Base-by-base conservation (phyloP, 2,797 vertebrate genomes). In the Gymnopithys bicolor region DNA sequence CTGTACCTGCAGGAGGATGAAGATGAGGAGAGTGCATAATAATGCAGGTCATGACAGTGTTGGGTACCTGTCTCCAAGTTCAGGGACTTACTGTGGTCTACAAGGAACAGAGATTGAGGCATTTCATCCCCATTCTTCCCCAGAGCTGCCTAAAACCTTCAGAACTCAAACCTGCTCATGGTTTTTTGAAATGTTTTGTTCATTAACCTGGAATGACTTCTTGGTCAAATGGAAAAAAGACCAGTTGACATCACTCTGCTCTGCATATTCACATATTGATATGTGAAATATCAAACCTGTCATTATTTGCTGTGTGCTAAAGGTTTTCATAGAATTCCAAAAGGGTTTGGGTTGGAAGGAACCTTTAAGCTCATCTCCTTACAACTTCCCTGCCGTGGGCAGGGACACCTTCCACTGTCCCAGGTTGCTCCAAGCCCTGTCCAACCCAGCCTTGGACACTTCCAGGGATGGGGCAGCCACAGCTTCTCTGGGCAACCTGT, bases 51-150 rank as follows among this genome's bases (percentile, higher is more conserved):
- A 11, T 89, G 41, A 22, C 39, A 32, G 4, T 45, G 21, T 19
- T 37, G 8, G 32, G 13, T 64, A 32, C 0, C 7, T 2, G 4
- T 27, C 7, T 19, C 41, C 27, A 64, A 0, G n/a, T 76, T 45
- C 32, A 62, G n/a, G 25, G 13, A 28, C 48, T 60, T 56, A 4
- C 13, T 46, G 37, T 2, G 1, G 14, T 46, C 39, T 76, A 24
- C 58, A 58, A 2, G 56, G 37, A 68, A 10, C 0, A 1, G 18
- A 23, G 16, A 37, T 3, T 24, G 32, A 17, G n/a, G 18, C 39
- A 11, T 67, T 90, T 63, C 27, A 53, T 71, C 27, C 19, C 30
- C 5, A 0, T 70, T 30, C 16, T 49, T 70, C 63, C 56, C 16
- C 18, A 74, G 43, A 24, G 17, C 3, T 46, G 51, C 24, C 74